These are phyloP conservation scores for Carpatolechia fugitivella DNA, from an alignment of 2,888 invertebrate genomes.

Conservation along the genomic window DNA sequence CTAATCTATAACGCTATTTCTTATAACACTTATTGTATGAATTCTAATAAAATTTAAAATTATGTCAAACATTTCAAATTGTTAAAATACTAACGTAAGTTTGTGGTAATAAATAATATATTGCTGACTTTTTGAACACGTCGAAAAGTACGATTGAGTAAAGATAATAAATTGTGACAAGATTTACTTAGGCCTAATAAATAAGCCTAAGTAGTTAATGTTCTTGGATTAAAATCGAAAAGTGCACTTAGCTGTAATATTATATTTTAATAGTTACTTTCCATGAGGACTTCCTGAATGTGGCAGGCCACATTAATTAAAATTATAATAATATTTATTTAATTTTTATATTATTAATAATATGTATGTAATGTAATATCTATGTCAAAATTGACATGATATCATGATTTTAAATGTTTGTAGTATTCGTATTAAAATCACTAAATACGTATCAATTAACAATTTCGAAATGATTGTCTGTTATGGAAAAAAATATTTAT, in stretches of 20 bases:
- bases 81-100: no score
- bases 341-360: constrained; percentile 2
- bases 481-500: no score
- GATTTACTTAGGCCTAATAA: no score
- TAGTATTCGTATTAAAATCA: constrained; percentile 7
- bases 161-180: no score
- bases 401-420: no score
- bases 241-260: background rate
- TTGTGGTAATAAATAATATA: background rate
- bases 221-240: background rate
- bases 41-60: no score
- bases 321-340: constrained; percentile 7
- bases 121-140: background rate
- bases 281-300: constrained; percentile 32
- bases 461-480: background rate
- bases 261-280: constrained; percentile 1
- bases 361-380: background rate
- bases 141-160: no score
- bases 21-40: no score
- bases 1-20: no score
- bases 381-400: constrained; percentile 7
- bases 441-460: background rate
- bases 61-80: no score
- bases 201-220: no score
- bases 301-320: constrained; percentile 41